A percentile compares a stretch with the other conserved stretches of the same genome.
phyloP scores from a whole-genome alignment of 2,888 invertebrate species.

The Drosophila incognita region DNA sequence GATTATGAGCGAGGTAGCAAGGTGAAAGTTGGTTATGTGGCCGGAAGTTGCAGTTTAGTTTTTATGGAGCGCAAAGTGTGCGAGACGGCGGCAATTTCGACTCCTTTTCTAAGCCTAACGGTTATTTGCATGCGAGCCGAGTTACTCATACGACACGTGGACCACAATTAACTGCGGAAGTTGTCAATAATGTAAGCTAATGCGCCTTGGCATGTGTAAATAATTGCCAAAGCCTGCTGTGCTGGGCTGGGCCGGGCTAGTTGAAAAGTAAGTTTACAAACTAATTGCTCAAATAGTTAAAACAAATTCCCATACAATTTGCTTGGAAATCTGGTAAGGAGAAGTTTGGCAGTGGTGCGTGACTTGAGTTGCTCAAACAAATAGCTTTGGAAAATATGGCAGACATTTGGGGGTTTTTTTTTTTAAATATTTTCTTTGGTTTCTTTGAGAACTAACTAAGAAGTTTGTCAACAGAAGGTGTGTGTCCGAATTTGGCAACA shows the following conservation, averaged over 20 bases:
- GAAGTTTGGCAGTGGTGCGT: slow-evolving; percentile 6
- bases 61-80: slow-evolving; percentile 69
- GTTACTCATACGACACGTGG: slow-evolving; percentile 63
- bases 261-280: slow-evolving; percentile 6
- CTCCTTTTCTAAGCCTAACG: background rate
- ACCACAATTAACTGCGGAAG: slow-evolving; percentile 52
- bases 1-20: slow-evolving; percentile 58
- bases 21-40: slow-evolving; percentile 10
- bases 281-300: slow-evolving; percentile 5
- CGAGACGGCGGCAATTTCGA: slow-evolving; percentile 33
- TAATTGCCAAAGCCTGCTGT: slow-evolving; percentile 22
- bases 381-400: background rate
- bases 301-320: slow-evolving; percentile 1
- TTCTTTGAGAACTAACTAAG: background rate
- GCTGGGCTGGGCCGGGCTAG: background rate
- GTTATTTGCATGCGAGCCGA: slow-evolving; percentile 41
- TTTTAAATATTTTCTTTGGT: background rate
- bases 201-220: slow-evolving; percentile 38
- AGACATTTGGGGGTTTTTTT: background rate
- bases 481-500: background rate
- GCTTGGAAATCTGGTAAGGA: background rate
- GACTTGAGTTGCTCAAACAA: background rate
- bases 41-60: slow-evolving; percentile 76
- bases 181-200: slow-evolving; percentile 38
- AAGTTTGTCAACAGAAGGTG: background rate